Evolutionary conservation across 2,797 vertebrate species (phyloP).

Genomic region (Loriculus beryllinus): DNA sequence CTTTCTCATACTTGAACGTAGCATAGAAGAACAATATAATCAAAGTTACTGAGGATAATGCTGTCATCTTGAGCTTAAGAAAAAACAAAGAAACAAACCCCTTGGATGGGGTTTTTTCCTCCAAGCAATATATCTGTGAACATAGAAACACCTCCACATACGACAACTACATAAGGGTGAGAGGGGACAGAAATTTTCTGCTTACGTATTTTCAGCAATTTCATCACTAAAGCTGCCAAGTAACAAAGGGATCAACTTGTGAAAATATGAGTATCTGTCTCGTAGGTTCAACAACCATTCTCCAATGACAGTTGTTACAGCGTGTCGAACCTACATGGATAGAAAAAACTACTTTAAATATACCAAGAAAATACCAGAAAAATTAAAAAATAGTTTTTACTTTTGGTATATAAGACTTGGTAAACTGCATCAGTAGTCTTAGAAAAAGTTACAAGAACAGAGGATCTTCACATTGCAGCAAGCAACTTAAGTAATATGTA

Average conservation of each 20-base stretch:
- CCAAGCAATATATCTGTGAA: not conserved
- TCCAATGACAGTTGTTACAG: conserved; percentile 84
- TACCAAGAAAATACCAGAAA: not conserved
- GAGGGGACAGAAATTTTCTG: accelerated
- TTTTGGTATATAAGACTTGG: not conserved
- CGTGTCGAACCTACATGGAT: conserved; percentile 83
- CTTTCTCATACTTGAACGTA: not conserved
- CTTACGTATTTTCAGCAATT: conserved; percentile 86
- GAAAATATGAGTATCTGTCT: conserved; percentile 94
- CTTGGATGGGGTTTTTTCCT: not conserved
- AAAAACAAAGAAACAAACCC: not conserved
- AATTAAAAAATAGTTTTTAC: not conserved
- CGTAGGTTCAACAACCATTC: conserved; percentile 87
- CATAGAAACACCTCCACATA: not conserved
- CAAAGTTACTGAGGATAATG: not conserved
- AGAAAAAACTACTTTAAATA: not conserved
- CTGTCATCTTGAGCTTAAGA: not conserved
- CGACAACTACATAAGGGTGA: not conserved
- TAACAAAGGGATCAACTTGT: conserved; percentile 90
- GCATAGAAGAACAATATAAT: not conserved
- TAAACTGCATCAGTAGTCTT: not conserved
- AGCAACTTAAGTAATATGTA: not conserved
- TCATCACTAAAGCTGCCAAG: conserved; percentile 87
- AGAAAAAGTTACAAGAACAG: not conserved
- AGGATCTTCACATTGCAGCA: not conserved